Base-by-base conservation (phyloP, 2,113 vertebrate species). In the Tyrannus savana region DNA sequence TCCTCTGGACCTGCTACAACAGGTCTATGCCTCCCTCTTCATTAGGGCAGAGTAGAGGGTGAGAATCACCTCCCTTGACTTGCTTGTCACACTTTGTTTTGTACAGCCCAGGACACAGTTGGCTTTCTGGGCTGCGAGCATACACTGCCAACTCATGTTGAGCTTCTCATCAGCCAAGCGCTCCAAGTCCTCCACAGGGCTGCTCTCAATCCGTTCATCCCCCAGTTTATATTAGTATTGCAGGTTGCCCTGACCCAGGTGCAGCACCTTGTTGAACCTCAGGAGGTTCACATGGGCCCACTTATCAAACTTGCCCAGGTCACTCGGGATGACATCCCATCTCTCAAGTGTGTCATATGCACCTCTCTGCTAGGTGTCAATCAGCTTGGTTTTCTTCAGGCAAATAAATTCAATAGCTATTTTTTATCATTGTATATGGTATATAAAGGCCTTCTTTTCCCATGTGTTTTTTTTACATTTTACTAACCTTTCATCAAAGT, bases 161-260 rank as follows among this genome's bases (percentile, higher is more conserved):
- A 35, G 8, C 25, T 69, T 49, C 41, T 62, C 21, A 22, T 17
- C 14, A 23, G 10, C 10, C 30, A 68, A 7, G 5, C 31, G 6
- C 19, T 24, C 12, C 42, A 52, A 35, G 27, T 3, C 27, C 1
- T 47, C 27, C 0, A 0, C 31, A 37, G 37, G 14, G 6, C 19
- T 72, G 28, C n/a, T 77, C 31, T 44, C 9, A 1, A 12, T 19
- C 31, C 15, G 1, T 16, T 35, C 35, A 17, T 12, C 28, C 8
- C 12, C 3, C 8, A 68, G 12, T 10, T 21, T 6, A 4, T 4
- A 22, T 8, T 9, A 33, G 18, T 25, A 28, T 12, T 0, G 3
- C 5, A 11, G 6, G 5, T 39, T 84, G 15, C 14, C 10, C 23
- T 4, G 0, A 21, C 2, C 11, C 44, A 30, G 2, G 7, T 46